These are phyloP conservation scores for Drosophila kepulauana DNA, from an alignment of 1,140 invertebrate species.

Conservation along the genomic window DNA sequence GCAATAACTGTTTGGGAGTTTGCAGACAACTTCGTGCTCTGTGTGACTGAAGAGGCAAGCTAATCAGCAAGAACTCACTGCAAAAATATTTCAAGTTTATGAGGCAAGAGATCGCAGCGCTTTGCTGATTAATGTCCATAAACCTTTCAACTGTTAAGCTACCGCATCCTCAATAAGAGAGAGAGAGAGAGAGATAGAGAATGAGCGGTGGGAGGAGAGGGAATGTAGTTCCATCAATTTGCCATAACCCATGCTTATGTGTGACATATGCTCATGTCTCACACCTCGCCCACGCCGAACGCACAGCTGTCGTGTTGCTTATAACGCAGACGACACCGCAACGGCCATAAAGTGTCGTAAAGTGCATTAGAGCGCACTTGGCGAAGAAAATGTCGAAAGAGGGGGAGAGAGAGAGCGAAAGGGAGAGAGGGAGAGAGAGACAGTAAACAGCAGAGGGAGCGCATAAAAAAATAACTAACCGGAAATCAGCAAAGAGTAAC, in stretches of 20 bases:
- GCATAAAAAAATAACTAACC: conserved; percentile 35
- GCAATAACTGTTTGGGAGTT: background rate
- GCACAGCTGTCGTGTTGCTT: conserved; percentile 28
- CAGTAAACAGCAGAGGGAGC: background rate
- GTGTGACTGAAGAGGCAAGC: background rate
- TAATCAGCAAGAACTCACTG: background rate
- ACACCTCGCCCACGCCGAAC: background rate
- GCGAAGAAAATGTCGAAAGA: conserved; percentile 34
- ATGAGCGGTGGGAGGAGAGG: background rate
- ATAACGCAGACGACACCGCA: conserved; percentile 42
- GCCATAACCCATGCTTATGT: conserved; percentile 66
- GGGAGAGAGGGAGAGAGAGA: too few species aligned
- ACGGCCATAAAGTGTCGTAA: conserved; percentile 80
- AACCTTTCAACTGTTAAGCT: conserved; percentile 6
- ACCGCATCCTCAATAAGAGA: background rate
- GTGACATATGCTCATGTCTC: conserved; percentile 34
- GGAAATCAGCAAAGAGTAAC: conserved; percentile 56
- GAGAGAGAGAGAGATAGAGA: too few species aligned
- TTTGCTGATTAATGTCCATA: conserved; percentile 7
- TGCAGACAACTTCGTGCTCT: background rate
- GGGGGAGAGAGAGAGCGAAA: background rate
- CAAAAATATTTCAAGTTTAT: background rate
- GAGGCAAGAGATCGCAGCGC: background rate
- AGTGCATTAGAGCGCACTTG: conserved; percentile 82
- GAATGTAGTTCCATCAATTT: conserved; percentile 62